phyloP scores from a whole-genome alignment of 2,113 vertebrate genomes.

The Oreotrochilus melanogaster region DNA sequence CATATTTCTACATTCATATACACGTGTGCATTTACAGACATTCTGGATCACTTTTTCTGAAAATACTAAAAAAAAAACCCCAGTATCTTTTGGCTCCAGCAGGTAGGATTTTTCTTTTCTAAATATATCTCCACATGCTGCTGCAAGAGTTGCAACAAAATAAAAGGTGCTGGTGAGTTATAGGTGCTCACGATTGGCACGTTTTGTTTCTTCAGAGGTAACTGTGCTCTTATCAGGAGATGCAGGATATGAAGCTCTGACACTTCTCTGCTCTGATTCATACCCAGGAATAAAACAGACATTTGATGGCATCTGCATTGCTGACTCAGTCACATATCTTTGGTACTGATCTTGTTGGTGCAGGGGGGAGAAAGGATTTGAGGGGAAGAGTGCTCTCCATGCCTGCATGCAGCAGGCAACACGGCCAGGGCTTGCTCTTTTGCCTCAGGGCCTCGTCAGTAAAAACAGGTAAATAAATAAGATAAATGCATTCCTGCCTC shows the following conservation, averaged over 20 bases:
- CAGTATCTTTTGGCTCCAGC: background rate
- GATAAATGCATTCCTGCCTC: background rate
- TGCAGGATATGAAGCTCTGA: slow-evolving; percentile 6
- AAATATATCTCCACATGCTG: background rate
- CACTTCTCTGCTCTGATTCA: slow-evolving; percentile 33
- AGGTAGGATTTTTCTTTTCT: background rate
- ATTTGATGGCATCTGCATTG: slow-evolving; percentile 52
- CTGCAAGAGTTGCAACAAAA: background rate
- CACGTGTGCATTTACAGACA: rapidly evolving
- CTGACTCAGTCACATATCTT: slow-evolving; percentile 6
- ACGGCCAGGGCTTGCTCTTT: rapidly evolving
- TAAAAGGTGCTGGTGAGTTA: background rate
- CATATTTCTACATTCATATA: background rate
- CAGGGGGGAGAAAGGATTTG: background rate
- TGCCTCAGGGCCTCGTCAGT: background rate
- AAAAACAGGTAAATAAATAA: background rate
- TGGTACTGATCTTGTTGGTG: background rate
- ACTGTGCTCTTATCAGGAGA: background rate
- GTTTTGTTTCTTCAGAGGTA: background rate
- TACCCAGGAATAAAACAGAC: background rate
- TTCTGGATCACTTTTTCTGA: background rate
- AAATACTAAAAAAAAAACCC: background rate
- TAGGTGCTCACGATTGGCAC: rapidly evolving
- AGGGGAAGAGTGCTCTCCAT: background rate
- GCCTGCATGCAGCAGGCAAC: background rate